phyloP scores from a whole-genome alignment of 2,797 vertebrate species.

The Pipistrellus pygmaeus region DNA sequence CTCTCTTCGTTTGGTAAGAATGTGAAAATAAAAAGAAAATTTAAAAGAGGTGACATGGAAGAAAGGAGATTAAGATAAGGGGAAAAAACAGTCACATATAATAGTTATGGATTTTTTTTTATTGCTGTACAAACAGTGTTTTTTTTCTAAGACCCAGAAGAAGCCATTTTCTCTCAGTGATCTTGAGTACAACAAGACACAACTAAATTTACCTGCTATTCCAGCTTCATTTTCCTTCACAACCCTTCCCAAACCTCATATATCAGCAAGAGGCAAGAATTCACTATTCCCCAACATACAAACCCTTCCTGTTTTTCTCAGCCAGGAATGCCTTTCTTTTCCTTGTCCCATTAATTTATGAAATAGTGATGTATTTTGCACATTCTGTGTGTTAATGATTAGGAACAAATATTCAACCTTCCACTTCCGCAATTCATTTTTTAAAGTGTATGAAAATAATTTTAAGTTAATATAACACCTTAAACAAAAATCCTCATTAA shows the following conservation, averaged over 20 bases:
- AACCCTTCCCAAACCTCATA: rapidly evolving
- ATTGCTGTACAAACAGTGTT: neutral
- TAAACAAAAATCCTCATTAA: neutral
- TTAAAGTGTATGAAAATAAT: neutral
- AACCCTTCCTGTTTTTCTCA: neutral
- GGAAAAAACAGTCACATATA: neutral
- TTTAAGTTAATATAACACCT: neutral
- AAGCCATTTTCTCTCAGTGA: neutral
- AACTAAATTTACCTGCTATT: neutral
- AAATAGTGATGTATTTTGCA: neutral
- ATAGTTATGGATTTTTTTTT: neutral
- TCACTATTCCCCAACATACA: neutral
- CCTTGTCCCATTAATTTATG: neutral
- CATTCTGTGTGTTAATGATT: neutral
- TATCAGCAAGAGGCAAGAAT: rapidly evolving
- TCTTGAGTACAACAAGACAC: neutral
- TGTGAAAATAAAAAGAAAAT: neutral
- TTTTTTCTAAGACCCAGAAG: neutral
- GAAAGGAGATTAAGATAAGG: neutral
- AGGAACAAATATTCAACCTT: neutral
- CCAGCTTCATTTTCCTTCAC: neutral
- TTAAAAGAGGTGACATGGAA: neutral
- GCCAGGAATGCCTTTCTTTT: neutral
- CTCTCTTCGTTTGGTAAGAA: neutral
- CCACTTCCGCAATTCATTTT: neutral